Evolutionary conservation across 2,888 invertebrate genomes (phyloP).

Genomic region (Macrophya alboannulata): DNA sequence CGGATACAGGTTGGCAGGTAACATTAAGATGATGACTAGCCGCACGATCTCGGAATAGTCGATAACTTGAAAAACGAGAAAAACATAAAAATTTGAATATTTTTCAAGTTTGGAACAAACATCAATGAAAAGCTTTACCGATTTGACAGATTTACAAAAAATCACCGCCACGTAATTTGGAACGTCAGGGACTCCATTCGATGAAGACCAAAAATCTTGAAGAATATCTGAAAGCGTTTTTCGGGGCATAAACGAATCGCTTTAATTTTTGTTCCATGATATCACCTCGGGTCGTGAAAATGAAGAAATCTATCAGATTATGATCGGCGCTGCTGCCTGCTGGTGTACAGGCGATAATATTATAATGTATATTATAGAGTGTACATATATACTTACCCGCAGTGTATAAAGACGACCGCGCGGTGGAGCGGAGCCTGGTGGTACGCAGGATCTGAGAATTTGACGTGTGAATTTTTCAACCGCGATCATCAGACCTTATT

Average conservation of each 20-base stretch:
- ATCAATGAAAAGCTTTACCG: too few species aligned
- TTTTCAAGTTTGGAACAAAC: background rate
- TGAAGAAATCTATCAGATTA: background rate
- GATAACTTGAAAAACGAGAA: background rate
- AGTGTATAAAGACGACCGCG: background rate
- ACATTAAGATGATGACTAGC: background rate
- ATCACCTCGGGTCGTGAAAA: background rate
- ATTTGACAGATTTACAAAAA: too few species aligned
- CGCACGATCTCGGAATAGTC: background rate
- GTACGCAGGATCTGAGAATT: background rate
- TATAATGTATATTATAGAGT: background rate
- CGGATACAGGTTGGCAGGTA: slow-evolving; percentile 22
- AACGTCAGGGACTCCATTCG: too few species aligned
- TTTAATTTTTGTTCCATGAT: background rate
- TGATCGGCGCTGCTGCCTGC: background rate
- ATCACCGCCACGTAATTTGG: too few species aligned
- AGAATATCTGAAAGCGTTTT: too few species aligned
- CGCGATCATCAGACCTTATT: slow-evolving; percentile 67
- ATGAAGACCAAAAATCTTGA: too few species aligned
- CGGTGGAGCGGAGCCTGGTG: background rate
- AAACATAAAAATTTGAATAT: background rate
- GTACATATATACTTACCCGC: background rate
- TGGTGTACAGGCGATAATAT: background rate
- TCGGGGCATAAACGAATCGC: background rate
- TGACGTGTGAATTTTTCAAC: slow-evolving; percentile 65